Evolutionary conservation across 2,888 invertebrate species (phyloP).

Genomic region (Bembecia ichneumoniformis): DNA sequence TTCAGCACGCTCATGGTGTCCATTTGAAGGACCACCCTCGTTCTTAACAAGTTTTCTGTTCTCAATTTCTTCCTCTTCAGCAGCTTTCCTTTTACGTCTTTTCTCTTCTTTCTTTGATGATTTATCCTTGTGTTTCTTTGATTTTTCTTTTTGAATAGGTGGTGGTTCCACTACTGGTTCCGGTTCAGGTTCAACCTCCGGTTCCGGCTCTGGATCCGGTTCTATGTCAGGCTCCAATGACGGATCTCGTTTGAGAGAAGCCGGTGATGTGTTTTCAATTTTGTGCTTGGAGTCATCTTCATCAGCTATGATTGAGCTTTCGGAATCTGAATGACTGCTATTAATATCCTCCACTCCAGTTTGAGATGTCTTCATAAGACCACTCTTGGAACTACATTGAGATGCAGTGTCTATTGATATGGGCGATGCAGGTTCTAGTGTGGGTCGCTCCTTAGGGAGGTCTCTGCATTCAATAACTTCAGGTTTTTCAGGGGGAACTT

Average conservation of each 20-base stretch:
- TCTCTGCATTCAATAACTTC: slow-evolving; percentile 60
- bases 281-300: slow-evolving; percentile 56
- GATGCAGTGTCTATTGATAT: slow-evolving; percentile 66
- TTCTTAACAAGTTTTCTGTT: slow-evolving; percentile 54
- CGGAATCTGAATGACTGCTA: slow-evolving; percentile 63
- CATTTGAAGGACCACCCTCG: slow-evolving; percentile 42
- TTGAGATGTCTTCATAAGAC: slow-evolving; percentile 45
- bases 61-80: slow-evolving; percentile 69
- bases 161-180: slow-evolving; percentile 44
- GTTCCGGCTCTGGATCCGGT: slow-evolving; percentile 31
- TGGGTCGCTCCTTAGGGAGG: slow-evolving; percentile 44
- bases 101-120: slow-evolving; percentile 74
- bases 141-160: slow-evolving; percentile 50
- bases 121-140: slow-evolving; percentile 69
- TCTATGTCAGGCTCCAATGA: slow-evolving; percentile 27
- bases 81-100: slow-evolving; percentile 76
- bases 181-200: slow-evolving; percentile 29
- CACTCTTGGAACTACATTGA: slow-evolving; percentile 66
- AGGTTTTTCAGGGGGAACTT: slow-evolving; percentile 58
- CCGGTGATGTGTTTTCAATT: slow-evolving; percentile 46
- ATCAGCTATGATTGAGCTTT: slow-evolving; percentile 52
- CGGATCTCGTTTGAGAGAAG: slow-evolving; percentile 31
- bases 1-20: slow-evolving; percentile 48
- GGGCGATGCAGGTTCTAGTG: slow-evolving; percentile 56
- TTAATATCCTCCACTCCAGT: slow-evolving; percentile 45